phyloP scores from a whole-genome alignment of 2,797 vertebrate genomes.

The Bucorvus abyssinicus region DNA sequence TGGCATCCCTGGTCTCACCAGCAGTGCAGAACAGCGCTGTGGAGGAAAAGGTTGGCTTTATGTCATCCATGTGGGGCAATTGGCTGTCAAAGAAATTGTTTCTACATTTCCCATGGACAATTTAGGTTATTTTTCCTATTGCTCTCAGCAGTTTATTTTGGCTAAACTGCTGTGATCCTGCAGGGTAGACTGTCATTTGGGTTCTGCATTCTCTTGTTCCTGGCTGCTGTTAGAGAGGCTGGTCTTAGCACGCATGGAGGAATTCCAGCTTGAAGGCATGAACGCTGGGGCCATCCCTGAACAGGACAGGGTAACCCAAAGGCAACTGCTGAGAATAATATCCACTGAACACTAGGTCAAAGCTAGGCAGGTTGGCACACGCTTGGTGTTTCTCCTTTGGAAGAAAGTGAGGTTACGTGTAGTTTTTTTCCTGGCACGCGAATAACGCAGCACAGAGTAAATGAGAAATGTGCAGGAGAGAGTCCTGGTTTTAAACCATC shows the following conservation, averaged over 20 bases:
- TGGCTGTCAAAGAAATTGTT: not conserved
- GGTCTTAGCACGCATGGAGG: accelerated
- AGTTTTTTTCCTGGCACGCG: not conserved
- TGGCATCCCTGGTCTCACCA: not conserved
- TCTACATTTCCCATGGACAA: not conserved
- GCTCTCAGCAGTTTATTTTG: not conserved
- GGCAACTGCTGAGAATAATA: not conserved
- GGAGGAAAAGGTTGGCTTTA: not conserved
- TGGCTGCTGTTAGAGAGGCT: not conserved
- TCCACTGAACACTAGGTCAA: not conserved
- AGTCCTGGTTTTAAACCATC: not conserved
- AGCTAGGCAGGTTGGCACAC: not conserved
- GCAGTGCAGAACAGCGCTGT: not conserved
- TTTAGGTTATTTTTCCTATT: not conserved
- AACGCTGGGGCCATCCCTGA: not conserved
- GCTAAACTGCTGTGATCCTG: not conserved
- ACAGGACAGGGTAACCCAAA: not conserved
- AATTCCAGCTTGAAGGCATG: not conserved
- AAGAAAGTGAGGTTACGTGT: not conserved
- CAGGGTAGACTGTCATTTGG: not conserved
- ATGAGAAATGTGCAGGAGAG: not conserved
- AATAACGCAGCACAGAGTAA: not conserved
- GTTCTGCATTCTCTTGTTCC: not conserved
- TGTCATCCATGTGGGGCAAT: not conserved
- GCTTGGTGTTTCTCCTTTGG: not conserved